Percentiles rank a stretch among this genome's conserved stretches.
phyloP scores from a whole-genome alignment of 2,113 vertebrate species.

The Leptocoma aspasia region DNA sequence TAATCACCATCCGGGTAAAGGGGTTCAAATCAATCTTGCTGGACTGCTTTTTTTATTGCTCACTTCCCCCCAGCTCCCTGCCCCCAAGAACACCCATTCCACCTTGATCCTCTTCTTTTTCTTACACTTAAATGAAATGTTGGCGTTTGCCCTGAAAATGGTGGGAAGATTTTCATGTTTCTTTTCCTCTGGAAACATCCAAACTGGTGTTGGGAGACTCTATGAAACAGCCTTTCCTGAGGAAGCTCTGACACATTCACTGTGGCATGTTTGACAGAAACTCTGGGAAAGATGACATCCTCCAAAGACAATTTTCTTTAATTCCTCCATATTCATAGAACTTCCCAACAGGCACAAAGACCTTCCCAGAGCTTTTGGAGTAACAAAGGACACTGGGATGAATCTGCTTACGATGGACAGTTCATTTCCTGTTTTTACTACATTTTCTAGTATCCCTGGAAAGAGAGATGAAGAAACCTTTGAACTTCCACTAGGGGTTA shows the following conservation, averaged over 20 bases:
- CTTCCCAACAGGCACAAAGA: neutral
- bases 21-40: neutral
- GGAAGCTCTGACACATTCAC: neutral
- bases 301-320: neutral
- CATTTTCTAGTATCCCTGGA: neutral
- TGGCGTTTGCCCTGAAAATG: neutral
- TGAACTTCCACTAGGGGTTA: neutral
- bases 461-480: neutral
- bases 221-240: neutral
- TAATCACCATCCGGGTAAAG: neutral
- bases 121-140: neutral
- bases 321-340: neutral
- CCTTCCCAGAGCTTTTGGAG: neutral
- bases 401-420: neutral
- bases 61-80: neutral
- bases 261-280: neutral
- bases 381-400: neutral
- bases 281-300: neutral
- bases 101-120: neutral
- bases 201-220: neutral
- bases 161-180: neutral
- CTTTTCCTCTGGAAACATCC: neutral
- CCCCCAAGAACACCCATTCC: neutral
- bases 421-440: neutral
- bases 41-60: neutral